These are phyloP conservation scores for Drosophila aldrichi DNA, from an alignment of 2,888 invertebrate genomes.

Conservation along the genomic window DNA sequence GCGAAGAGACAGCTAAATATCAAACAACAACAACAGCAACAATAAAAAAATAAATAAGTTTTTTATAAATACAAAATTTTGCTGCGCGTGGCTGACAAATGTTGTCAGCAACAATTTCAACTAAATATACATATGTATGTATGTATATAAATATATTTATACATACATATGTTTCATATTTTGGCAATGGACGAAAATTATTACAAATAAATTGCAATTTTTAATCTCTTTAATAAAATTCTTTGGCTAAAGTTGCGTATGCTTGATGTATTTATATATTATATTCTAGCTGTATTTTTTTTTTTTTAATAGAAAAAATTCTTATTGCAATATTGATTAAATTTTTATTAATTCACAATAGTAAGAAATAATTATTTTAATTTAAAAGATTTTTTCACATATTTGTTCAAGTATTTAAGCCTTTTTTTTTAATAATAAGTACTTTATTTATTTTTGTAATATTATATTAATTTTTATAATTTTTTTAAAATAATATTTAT, in stretches of 20 bases:
- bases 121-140: background rate
- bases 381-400: no score
- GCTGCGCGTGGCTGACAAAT: conserved; percentile 63
- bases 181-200: background rate
- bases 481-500: no score
- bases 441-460: no score
- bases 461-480: no score
- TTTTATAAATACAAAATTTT: conserved; percentile 21
- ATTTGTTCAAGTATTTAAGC: no score
- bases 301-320: no score
- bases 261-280: conserved; percentile 25
- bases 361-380: no score
- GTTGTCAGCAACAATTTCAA: conserved; percentile 50
- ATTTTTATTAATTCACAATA: no score
- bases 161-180: background rate
- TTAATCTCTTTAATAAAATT: background rate
- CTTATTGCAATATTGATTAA: no score
- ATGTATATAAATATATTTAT: background rate
- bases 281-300: background rate
- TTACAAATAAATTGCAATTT: background rate
- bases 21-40: background rate
- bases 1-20: conserved; percentile 1
- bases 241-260: conserved; percentile 41
- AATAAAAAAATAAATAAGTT: background rate
- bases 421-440: no score